Percentiles rank a stretch among this genome's conserved stretches.
phyloP scores from a whole-genome alignment of 2,888 invertebrate genomes.

The Brachypalpus laphriformis region DNA sequence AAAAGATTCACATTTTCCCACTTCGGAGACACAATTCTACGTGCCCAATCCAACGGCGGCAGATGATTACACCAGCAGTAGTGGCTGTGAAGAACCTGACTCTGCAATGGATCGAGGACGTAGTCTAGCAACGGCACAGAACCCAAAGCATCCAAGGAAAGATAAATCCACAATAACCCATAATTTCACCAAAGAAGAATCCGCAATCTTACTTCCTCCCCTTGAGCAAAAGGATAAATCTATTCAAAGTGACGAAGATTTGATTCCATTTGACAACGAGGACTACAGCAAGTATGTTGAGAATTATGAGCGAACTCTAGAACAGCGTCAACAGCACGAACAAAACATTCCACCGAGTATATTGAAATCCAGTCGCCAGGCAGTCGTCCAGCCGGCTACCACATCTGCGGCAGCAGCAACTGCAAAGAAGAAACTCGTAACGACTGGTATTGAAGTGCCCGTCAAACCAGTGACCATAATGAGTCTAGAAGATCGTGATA shows the following conservation, averaged over 20 bases:
- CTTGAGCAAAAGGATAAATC: slow-evolving; percentile 59
- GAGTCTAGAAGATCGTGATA: slow-evolving; percentile 79
- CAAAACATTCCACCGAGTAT: slow-evolving; percentile 75
- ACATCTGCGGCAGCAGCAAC: slow-evolving; percentile 17
- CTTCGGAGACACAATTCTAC: slow-evolving; percentile 66
- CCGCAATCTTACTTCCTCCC: slow-evolving; percentile 30
- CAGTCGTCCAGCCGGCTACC: slow-evolving; percentile 25
- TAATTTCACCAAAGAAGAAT: slow-evolving; percentile 54
- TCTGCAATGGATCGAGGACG: slow-evolving; percentile 69
- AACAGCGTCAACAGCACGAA: slow-evolving; percentile 74
- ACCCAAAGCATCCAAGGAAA: slow-evolving; percentile 61
- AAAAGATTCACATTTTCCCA: slow-evolving; percentile 57
- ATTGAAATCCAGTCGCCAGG: slow-evolving; percentile 76
- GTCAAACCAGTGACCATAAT: slow-evolving; percentile 76
- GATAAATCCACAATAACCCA: slow-evolving; percentile 51
- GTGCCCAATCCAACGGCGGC: slow-evolving; percentile 58
- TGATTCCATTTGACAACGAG: slow-evolving; percentile 75
- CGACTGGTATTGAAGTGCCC: slow-evolving; percentile 35
- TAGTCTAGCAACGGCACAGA: slow-evolving; percentile 56
- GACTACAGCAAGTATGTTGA: slow-evolving; percentile 77
- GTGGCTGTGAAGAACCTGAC: slow-evolving; percentile 63
- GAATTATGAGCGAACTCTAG: slow-evolving; percentile 76
- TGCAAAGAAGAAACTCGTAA: slow-evolving; percentile 45
- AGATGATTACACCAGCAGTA: slow-evolving; percentile 64
- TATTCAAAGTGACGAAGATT: slow-evolving; percentile 66